Evolutionary conservation across 2,113 vertebrate genomes (phyloP).

Genomic region (Actenoides hombroni): DNA sequence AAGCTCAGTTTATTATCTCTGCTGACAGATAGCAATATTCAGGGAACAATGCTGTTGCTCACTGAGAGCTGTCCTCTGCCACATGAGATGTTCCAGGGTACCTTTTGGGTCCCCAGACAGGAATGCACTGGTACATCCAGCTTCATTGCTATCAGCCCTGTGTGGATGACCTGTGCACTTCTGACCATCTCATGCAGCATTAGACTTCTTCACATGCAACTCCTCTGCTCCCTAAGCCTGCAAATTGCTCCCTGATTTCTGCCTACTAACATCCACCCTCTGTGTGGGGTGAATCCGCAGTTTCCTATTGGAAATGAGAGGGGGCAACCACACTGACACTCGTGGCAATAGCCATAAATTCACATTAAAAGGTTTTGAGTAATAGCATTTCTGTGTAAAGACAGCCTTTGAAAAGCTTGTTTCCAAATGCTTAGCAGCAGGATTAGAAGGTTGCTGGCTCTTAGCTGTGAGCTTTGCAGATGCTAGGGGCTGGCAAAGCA

Average conservation of each 20-base stretch:
- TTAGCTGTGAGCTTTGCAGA: slow-evolving; percentile 39
- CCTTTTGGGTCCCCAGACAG: background rate
- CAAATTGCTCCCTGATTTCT: background rate
- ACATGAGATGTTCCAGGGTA: background rate
- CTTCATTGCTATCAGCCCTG: background rate
- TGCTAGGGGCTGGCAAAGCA: slow-evolving; percentile 55
- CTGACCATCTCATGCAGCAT: background rate
- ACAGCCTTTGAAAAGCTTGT: slow-evolving; percentile 35
- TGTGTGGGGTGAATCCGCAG: background rate
- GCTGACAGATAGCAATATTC: background rate
- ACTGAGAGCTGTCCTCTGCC: background rate
- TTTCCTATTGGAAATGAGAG: background rate
- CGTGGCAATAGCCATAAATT: slow-evolving; percentile 1
- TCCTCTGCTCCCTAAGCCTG: background rate
- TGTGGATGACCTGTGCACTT: background rate
- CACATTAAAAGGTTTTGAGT: slow-evolving; percentile 27
- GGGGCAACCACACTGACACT: background rate
- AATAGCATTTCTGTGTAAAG: slow-evolving; percentile 16
- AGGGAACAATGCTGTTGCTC: background rate
- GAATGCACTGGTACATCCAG: background rate
- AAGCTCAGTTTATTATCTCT: background rate
- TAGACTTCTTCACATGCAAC: background rate
- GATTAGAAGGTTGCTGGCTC: slow-evolving; percentile 57
- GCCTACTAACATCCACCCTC: background rate
- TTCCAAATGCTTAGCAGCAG: slow-evolving; percentile 51